A percentile compares a stretch with the other conserved stretches of the same genome.
phyloP scores from a whole-genome alignment of 2,797 vertebrate genomes.

The Merluccius polli region DNA sequence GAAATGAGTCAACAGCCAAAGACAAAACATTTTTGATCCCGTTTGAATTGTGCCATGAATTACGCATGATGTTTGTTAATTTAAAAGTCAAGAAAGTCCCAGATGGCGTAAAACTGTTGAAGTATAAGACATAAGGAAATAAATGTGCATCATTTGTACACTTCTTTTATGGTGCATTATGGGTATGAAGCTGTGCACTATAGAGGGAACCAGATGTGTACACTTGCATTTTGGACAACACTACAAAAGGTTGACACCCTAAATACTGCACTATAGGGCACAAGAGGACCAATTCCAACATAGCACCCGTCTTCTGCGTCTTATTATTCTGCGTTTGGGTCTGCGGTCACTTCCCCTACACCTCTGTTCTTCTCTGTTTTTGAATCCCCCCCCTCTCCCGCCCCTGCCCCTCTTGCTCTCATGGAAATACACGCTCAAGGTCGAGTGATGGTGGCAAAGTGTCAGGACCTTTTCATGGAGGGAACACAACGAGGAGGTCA shows the following conservation, averaged over 20 bases:
- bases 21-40: no score
- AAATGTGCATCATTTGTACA: no score
- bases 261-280: not conserved
- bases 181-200: not conserved
- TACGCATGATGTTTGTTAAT: no score
- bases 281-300: not conserved
- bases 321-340: not conserved
- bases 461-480: conserved; percentile 1
- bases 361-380: no score
- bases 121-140: no score
- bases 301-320: not conserved
- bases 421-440: conserved; percentile 24
- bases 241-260: not conserved
- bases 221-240: not conserved
- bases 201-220: not conserved
- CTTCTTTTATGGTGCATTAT: not conserved
- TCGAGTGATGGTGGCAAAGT: conserved; percentile 11
- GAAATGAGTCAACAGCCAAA: no score
- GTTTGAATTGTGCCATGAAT: no score
- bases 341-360: not conserved
- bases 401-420: conserved; percentile 36
- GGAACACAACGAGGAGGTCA: conserved; percentile 31
- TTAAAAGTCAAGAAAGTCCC: no score
- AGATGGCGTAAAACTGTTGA: no score
- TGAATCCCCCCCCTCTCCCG: conserved; percentile 1